phyloP scores from a whole-genome alignment of 1,140 invertebrate species.

The Trichomalopsis sarcophagae region DNA sequence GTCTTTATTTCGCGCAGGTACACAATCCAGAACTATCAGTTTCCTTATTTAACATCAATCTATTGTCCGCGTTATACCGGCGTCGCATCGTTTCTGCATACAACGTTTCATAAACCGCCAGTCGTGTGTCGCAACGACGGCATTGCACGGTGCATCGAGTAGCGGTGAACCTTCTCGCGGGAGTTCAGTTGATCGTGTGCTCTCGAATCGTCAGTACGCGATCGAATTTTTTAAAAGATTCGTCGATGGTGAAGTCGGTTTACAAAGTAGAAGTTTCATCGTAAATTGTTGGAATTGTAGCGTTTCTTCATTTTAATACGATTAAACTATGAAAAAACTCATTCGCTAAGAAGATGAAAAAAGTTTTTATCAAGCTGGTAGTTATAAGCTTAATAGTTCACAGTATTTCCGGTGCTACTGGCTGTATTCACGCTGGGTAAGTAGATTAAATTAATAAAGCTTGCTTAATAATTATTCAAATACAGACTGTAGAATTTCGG shows the following conservation, averaged over 20 bases:
- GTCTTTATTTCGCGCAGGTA: not conserved
- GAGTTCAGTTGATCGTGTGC: not conserved
- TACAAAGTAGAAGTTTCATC: too few relatives aligned
- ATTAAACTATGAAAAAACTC: constrained; percentile 28
- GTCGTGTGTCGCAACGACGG: constrained; percentile 23
- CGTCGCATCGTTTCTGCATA: not conserved
- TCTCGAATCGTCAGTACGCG: not conserved
- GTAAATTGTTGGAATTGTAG: too few relatives aligned
- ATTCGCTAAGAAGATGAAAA: constrained; percentile 32
- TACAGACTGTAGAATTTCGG: not conserved
- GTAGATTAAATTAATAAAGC: not conserved
- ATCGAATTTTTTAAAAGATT: not conserved
- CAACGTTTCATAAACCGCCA: constrained; percentile 19
- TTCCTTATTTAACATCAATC: constrained; percentile 47
- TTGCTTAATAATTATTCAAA: too few relatives aligned
- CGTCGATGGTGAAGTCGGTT: too few relatives aligned
- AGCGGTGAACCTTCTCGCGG: not conserved
- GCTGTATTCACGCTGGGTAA: constrained; percentile 31
- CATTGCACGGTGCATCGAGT: not conserved
- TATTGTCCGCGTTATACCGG: constrained; percentile 19
- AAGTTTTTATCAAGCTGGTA: constrained; percentile 14
- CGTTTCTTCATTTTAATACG: not conserved
- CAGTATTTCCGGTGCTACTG: not conserved
- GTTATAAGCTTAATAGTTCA: constrained; percentile 22
- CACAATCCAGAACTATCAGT: not conserved